Base-by-base conservation (phyloP, 2,113 vertebrate genomes). In the Elgaria multicarinata region DNA sequence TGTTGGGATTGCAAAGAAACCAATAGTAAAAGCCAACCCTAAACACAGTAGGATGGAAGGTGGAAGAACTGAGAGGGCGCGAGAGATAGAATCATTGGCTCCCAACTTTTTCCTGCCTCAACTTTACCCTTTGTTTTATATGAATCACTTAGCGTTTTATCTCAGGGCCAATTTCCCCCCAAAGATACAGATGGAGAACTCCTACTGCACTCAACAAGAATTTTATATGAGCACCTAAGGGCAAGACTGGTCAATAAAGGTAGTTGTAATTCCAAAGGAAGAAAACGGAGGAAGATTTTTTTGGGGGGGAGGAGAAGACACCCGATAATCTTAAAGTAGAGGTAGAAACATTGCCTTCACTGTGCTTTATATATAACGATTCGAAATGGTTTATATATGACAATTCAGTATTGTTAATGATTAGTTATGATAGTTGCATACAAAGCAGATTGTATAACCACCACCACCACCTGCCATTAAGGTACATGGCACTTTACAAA, bases 211-310 rank as follows among this genome's bases (percentile, higher is more conserved):
- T 80, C 88, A 2, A 80, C 28, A 36, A 79, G 86, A 92, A 93
- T 80, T 90, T 91, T 89, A 78, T 58, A 93, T 91, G 66, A 93
- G 89, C 84, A 72, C 0, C 85, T 66, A 28, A 89, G 75, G 86
- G 82, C 88, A 94, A 5, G 20, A 85, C 53, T 39, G 87, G 90
- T 90, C 72, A 80, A 89, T 85, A 77, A 64, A 87, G 90, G 86
- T 87, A 86, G 78, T 71, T 91, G 50, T 80, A 92, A 90, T 91
- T 89, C 92, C n/a, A 84, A 53, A 89, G 39, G 82, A 92, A 87
- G 58, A 94, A 90, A 36, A 92, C 87, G 72, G 91, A 95, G 92
- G 85, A 86, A 86, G 83, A 91, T 87, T 55, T 90, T 92, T 94
- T 62, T 10, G 58, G 4, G 58, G 22, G 84, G 78, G 58, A 62